Evolutionary conservation across 1,140 invertebrate species (phyloP).

Genomic region (Trichoplusia ni): DNA sequence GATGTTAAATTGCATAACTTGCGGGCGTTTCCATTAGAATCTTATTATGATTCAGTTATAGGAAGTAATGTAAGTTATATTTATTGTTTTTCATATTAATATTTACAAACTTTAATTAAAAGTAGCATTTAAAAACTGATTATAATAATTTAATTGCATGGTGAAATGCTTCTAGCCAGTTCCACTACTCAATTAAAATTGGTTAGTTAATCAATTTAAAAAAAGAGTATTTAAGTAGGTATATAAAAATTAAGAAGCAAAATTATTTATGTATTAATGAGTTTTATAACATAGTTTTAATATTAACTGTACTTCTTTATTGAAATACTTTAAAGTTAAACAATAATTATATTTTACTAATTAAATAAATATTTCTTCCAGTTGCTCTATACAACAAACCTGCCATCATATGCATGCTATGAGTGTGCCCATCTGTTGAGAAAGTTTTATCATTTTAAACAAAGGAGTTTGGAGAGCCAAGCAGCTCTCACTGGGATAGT

Average conservation of each 20-base stretch:
- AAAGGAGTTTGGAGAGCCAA: conserved; percentile 55
- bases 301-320: too few relatives aligned
- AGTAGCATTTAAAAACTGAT: not conserved
- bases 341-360: not conserved
- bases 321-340: too few relatives aligned
- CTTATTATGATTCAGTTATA: conserved; percentile 38
- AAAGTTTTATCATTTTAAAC: conserved; percentile 56
- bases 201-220: too few relatives aligned
- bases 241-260: too few relatives aligned
- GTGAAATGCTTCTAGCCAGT: too few relatives aligned
- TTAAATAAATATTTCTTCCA: conserved; percentile 37
- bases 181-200: too few relatives aligned
- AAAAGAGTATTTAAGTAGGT: too few relatives aligned
- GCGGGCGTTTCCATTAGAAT: conserved; percentile 32
- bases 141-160: too few relatives aligned
- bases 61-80: conserved; percentile 43
- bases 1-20: conserved; percentile 47
- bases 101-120: not conserved
- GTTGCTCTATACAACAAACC: conserved; percentile 36
- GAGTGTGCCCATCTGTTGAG: conserved; percentile 56
- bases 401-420: conserved; percentile 59
- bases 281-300: too few relatives aligned
- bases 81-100: conserved; percentile 2
- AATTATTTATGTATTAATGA: too few relatives aligned
- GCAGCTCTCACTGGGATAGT: conserved; percentile 47